A percentile compares a stretch with the other conserved stretches of the same genome.
Evolutionary conservation across 2,888 invertebrate genomes (phyloP).

Genomic region (Idaea biselata): DNA sequence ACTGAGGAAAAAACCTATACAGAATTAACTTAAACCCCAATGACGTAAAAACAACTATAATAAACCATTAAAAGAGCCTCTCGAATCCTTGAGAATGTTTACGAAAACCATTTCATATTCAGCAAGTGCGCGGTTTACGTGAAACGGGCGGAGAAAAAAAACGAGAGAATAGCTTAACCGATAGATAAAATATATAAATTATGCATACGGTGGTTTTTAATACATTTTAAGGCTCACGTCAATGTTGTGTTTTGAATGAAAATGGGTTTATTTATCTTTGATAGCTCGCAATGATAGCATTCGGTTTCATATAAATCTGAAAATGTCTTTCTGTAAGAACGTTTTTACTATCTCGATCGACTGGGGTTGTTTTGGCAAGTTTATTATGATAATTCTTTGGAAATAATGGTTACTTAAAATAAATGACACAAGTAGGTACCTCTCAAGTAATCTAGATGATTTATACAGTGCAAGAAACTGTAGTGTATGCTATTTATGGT

Average conservation of each 20-base stretch:
- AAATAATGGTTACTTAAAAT: too few species aligned
- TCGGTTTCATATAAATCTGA: neutral
- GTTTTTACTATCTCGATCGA: neutral
- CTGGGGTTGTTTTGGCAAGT: neutral
- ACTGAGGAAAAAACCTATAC: too few species aligned
- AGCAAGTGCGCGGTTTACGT: slow-evolving; percentile 16
- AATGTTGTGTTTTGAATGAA: slow-evolving; percentile 11
- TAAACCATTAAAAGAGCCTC: slow-evolving; percentile 4
- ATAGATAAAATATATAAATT: slow-evolving; percentile 20
- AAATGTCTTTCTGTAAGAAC: neutral
- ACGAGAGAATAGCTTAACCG: slow-evolving; percentile 15
- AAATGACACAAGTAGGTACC: too few species aligned
- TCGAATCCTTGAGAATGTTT: slow-evolving; percentile 2
- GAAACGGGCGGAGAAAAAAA: slow-evolving; percentile 22
- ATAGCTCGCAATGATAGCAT: neutral
- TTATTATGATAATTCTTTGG: neutral
- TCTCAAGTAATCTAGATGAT: too few species aligned
- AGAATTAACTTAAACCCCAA: neutral
- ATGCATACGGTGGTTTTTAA: slow-evolving; percentile 12
- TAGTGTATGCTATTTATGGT: too few species aligned
- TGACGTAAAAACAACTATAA: neutral
- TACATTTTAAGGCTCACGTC: slow-evolving; percentile 6
- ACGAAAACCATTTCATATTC: slow-evolving; percentile 18
- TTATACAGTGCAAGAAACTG: too few species aligned
- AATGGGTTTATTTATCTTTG: slow-evolving; percentile 6